A percentile compares a stretch with the other conserved stretches of the same genome.
Conservation (phyloP, 2,113 vertebrate species). For the Dolichallabes microphthalmus region DNA sequence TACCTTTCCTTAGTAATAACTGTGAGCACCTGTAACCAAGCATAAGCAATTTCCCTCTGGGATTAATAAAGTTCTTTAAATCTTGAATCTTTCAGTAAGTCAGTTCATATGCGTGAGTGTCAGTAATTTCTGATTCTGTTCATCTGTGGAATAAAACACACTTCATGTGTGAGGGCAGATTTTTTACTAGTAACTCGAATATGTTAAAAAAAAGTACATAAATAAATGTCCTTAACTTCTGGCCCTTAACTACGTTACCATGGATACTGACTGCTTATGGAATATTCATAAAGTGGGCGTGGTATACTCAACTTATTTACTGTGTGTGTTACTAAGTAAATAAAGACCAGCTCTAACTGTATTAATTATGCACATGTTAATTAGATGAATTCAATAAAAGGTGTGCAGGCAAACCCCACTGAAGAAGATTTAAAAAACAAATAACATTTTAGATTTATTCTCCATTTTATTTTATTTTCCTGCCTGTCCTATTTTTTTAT, state of each 20-base stretch:
- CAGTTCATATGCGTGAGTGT: neutral
- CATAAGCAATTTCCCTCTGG: too few relatives aligned
- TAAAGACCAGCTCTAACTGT: neutral
- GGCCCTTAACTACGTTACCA: neutral
- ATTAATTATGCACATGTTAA: neutral
- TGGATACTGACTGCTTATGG: neutral
- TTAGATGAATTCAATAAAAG: neutral
- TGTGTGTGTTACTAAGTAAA: neutral
- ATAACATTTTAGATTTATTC: neutral
- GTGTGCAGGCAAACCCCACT: neutral
- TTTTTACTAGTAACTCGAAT: neutral
- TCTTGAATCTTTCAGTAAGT: too few relatives aligned
- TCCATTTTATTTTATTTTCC: neutral
- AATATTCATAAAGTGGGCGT: neutral
- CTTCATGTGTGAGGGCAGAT: neutral
- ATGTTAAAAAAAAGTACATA: too few relatives aligned
- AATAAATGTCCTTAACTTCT: too few relatives aligned
- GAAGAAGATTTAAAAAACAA: neutral
- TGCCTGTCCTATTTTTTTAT: neutral
- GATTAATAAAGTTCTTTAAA: too few relatives aligned
- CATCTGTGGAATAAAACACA: neutral
- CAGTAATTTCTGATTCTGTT: neutral
- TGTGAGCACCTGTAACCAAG: too few relatives aligned
- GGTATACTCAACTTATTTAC: neutral
- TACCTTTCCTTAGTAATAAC: too few relatives aligned